Evolutionary conservation across 2,888 invertebrate species (phyloP), one percentile per base, ranked within the genome.

Genomic region (Nasonovia ribisnigri): DNA sequence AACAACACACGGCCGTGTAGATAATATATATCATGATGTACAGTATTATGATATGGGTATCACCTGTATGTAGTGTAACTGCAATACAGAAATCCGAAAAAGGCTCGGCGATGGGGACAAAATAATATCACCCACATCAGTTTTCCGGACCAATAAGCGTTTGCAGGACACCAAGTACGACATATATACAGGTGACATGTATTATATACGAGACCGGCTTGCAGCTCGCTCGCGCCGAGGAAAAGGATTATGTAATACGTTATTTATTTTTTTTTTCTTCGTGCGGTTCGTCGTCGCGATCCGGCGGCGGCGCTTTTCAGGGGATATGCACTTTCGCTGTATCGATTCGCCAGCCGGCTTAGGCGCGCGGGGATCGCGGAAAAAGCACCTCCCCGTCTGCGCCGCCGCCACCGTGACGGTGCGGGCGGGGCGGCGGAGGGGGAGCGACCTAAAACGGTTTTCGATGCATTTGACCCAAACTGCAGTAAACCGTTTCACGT

Each of bases 251-350:
- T n/a, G n/a, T n/a, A n/a, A n/a, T n/a, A n/a, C n/a, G n/a, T n/a
- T n/a, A n/a, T n/a, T n/a, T n/a, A n/a, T n/a, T n/a, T n/a, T 88
- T 57, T 54, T 60, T 60, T 43, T 84, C 43, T 43, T 43, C 57
- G 20, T 57, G 29, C 57, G 16, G 60, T 42, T 43, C 57, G 60
- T 43, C 43, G 57, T 43, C 57, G 57, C 43, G 54, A 54, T 51
- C 24, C 43, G 88, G 11, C 43, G 88, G 57, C 57, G 57, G 88
- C 29, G 57, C 29, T 24, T 89, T 89, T 89, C 89, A 60, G 57
- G 89, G 89, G 43, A 89, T 60, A 89, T 60, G 89, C 89, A 57
- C 57, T 60, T 89, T 89, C 89, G 89, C 89, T 89, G 89, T 89
- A 89, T 89, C 89, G 89, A 89, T 89, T 89, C 89, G 89, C 36